phyloP scores from a whole-genome alignment of 2,888 invertebrate genomes.

The Amblyjoppa fuscipennis region DNA sequence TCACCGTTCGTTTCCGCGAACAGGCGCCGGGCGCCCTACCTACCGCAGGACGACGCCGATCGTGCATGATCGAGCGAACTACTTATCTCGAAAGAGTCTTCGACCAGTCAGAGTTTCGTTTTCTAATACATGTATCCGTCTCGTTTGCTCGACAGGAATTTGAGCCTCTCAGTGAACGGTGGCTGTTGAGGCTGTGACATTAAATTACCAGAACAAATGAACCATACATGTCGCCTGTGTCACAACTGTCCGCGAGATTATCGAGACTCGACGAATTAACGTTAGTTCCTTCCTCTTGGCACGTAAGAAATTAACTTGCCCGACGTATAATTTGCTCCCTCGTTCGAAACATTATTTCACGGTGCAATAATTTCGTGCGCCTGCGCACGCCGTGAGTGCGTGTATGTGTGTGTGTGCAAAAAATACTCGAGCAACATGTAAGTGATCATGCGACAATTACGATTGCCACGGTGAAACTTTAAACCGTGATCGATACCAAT shows the following conservation, averaged over 20 bases:
- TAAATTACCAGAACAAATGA: neutral
- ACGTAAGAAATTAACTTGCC: no score
- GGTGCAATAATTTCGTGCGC: neutral
- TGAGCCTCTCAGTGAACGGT: neutral
- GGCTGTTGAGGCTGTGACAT: neutral
- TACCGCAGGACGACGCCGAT: neutral
- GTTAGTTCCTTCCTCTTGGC: no score
- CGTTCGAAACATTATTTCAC: neutral
- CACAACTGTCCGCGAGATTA: no score
- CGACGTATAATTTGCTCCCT: no score
- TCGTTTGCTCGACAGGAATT: constrained; percentile 4
- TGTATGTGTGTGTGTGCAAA: neutral
- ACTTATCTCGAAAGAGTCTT: constrained; percentile 10
- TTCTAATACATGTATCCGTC: neutral
- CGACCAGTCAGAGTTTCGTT: constrained; percentile 18
- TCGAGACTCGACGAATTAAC: no score
- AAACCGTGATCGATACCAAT: no score
- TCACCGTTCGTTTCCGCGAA: constrained; percentile 37
- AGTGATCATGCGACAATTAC: no score
- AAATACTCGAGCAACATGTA: neutral
- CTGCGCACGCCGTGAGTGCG: no score
- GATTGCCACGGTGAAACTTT: no score
- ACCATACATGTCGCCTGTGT: neutral
- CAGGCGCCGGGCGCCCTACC: neutral
- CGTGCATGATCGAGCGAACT: neutral